These are phyloP conservation scores for Netelia melanura DNA, from an alignment of 2,888 invertebrate genomes.

Conservation along the genomic window DNA sequence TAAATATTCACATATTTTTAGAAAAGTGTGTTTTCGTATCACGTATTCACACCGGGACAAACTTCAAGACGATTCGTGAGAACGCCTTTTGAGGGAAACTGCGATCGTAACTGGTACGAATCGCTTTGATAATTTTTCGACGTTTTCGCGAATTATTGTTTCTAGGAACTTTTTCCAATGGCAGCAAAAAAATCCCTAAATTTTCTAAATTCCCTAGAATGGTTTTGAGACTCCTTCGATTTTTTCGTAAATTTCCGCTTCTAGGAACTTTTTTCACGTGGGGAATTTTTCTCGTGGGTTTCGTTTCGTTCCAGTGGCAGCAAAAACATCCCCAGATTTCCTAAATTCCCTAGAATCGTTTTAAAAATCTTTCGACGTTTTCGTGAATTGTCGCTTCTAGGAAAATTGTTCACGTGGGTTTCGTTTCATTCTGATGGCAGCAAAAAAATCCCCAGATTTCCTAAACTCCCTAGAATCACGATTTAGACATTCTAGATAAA, in stretches of 20 bases:
- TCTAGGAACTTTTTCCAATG: not conserved
- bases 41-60: conserved; percentile 9
- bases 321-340: not conserved
- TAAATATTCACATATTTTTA: not conserved
- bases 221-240: not conserved
- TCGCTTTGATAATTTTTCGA: conserved; percentile 9
- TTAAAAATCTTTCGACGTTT: conserved; percentile 5
- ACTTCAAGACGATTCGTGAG: too few species aligned
- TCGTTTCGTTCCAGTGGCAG: too few species aligned
- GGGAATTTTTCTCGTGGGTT: not conserved
- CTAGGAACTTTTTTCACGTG: not conserved
- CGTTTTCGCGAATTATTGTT: conserved; percentile 7
- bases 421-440: too few species aligned
- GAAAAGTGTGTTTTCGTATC: not conserved
- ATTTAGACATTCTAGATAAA: conserved; percentile 3
- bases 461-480: not conserved
- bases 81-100: too few species aligned
- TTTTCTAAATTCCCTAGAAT: not conserved
- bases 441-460: not conserved
- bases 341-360: not conserved
- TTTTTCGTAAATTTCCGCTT: conserved; percentile 2
- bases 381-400: conserved; percentile 7
- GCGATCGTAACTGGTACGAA: too few species aligned
- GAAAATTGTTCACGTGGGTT: not conserved
- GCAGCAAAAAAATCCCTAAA: not conserved